Conservation (phyloP, 2,888 invertebrate genomes). For the Podotricha telesiphe region DNA sequence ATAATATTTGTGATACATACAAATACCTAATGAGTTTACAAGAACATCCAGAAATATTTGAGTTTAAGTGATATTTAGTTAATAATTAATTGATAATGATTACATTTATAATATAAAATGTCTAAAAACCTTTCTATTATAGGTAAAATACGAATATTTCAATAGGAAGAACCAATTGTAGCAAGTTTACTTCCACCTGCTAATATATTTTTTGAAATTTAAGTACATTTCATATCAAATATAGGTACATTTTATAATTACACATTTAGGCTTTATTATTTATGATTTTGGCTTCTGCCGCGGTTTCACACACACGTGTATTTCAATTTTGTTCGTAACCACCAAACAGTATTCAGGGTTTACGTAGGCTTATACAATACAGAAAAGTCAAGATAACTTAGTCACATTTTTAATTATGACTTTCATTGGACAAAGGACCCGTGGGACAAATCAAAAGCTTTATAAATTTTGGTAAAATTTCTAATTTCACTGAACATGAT, state of each 20-base stretch:
- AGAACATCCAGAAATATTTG: too few relatives aligned
- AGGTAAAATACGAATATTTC: too few relatives aligned
- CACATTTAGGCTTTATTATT: conserved; percentile 11
- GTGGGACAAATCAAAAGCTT: too few relatives aligned
- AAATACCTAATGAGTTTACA: too few relatives aligned
- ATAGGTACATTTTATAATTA: background rate
- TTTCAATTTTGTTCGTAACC: conserved; percentile 17
- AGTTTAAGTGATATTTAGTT: too few relatives aligned
- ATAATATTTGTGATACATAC: background rate
- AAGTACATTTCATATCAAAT: background rate
- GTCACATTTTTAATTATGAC: background rate
- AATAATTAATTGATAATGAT: too few relatives aligned
- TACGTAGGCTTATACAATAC: conserved; percentile 1
- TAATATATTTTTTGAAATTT: background rate
- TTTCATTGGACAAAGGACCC: background rate
- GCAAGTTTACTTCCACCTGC: background rate
- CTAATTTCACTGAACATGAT: too few relatives aligned
- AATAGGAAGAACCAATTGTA: background rate
- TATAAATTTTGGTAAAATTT: too few relatives aligned
- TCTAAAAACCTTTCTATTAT: too few relatives aligned
- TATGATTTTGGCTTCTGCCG: conserved; percentile 17
- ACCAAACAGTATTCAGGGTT: conserved; percentile 13
- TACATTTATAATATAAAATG: too few relatives aligned
- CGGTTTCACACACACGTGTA: conserved; percentile 18
- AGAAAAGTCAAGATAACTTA: background rate